Conservation (phyloP, 2,113 vertebrate genomes). For the Emydocephalus ijimae region DNA sequence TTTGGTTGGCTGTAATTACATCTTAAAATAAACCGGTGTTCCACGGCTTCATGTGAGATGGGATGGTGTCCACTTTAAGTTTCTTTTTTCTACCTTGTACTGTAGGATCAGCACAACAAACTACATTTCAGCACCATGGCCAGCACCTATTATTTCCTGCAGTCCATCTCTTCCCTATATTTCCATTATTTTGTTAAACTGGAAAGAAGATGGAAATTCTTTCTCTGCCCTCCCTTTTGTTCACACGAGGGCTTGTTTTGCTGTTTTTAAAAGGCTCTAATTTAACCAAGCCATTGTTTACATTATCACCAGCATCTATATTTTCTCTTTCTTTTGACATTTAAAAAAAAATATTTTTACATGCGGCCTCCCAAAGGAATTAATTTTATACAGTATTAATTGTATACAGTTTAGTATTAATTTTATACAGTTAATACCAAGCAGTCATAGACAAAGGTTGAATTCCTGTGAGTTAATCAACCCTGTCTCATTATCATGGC, state of each 20-base stretch:
- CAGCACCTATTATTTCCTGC: background rate
- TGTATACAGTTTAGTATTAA: conserved; percentile 66
- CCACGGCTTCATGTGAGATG: background rate
- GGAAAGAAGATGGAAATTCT: accelerated
- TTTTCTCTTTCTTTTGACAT: conserved; percentile 77
- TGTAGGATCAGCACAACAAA: background rate
- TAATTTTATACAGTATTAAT: conserved; percentile 74
- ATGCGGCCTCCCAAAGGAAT: conserved; percentile 66
- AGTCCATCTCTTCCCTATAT: conserved; percentile 3
- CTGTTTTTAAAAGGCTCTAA: conserved; percentile 65
- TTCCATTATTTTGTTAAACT: background rate
- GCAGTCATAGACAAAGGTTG: conserved; percentile 75
- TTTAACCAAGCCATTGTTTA: conserved; percentile 68
- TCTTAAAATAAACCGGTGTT: background rate
- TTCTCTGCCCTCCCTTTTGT: conserved; percentile 21
- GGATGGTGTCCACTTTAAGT: background rate
- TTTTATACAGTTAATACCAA: conserved; percentile 73
- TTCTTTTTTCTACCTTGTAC: background rate
- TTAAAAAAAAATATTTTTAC: conserved; percentile 71
- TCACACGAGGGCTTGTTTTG: conserved; percentile 36
- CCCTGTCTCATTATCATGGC: conserved; percentile 65
- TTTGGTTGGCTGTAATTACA: background rate
- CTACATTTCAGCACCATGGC: background rate
- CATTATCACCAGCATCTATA: conserved; percentile 60
- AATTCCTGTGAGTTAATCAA: conserved; percentile 62